Evolutionary conservation across 2,113 vertebrate genomes (phyloP).

Genomic region (Rhabdornis inornatus): DNA sequence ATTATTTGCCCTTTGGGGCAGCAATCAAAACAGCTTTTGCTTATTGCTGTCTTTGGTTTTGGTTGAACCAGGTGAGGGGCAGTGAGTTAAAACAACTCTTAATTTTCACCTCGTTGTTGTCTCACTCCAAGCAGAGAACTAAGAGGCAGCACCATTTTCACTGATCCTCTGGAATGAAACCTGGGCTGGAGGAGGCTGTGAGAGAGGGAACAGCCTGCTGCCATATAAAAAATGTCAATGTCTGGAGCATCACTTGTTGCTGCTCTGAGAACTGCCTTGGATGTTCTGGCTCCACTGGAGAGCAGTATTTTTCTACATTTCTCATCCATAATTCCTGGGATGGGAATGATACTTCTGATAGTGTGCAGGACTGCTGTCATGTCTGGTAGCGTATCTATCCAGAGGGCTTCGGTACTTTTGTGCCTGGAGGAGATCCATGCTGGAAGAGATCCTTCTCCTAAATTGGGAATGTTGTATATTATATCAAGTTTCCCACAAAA

Average conservation of each 20-base stretch:
- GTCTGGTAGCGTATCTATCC: not conserved
- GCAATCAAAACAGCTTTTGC: not conserved
- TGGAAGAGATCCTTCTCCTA: not conserved
- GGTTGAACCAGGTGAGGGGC: not conserved
- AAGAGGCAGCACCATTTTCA: not conserved
- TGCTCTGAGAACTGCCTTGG: not conserved
- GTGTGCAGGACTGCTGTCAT: not conserved
- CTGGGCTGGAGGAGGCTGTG: not conserved
- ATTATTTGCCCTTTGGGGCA: not conserved
- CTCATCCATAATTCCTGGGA: not conserved
- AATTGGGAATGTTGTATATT: not conserved
- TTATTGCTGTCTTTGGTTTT: not conserved
- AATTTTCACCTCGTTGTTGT: accelerated
- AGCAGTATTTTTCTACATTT: not conserved
- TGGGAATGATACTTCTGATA: not conserved
- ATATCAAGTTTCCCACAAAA: not conserved
- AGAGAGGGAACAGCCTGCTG: not conserved
- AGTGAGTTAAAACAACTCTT: not conserved
- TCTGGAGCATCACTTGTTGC: not conserved
- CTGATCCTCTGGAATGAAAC: not conserved
- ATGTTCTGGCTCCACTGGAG: constrained; percentile 13
- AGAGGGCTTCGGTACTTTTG: not conserved
- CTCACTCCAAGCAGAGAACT: not conserved
- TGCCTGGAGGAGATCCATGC: not conserved
- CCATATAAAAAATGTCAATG: not conserved